These are phyloP conservation scores for Bubo blakistoni DNA, from an alignment of 2,113 vertebrate species.

Conservation along the genomic window DNA sequence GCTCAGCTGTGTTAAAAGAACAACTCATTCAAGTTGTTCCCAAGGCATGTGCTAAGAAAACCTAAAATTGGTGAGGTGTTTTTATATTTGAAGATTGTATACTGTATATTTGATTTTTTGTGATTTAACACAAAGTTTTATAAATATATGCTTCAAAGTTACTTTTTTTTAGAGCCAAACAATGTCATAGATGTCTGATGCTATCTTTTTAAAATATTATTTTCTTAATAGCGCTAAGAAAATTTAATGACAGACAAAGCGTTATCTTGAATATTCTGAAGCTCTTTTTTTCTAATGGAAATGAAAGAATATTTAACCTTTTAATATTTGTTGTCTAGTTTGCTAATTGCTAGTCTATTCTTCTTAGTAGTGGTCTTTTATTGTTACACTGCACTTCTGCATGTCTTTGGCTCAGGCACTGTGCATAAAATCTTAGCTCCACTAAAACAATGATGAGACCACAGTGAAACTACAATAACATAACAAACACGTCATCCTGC, in stretches of 20 bases:
- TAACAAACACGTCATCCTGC: background rate
- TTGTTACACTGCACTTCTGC: background rate
- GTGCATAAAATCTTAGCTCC: background rate
- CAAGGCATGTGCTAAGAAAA: background rate
- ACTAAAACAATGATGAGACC: background rate
- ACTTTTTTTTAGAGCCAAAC: background rate
- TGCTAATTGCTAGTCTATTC: background rate
- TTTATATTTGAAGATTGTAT: background rate
- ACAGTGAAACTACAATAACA: background rate
- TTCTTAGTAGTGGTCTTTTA: background rate
- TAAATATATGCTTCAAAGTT: background rate
- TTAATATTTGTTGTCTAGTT: background rate
- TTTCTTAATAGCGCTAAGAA: background rate
- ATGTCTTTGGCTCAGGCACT: background rate
- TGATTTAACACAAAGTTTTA: background rate
- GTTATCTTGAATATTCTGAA: background rate
- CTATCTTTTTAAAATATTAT: background rate
- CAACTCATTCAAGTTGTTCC: background rate
- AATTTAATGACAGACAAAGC: background rate
- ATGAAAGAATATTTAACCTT: background rate
- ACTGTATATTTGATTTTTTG: background rate
- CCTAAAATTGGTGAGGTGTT: background rate
- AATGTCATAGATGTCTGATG: background rate
- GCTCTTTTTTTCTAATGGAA: background rate
- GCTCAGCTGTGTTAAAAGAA: constrained; percentile 17